Evolutionary conservation across 2,113 vertebrate species (phyloP), one percentile per base, ranked within the genome.

Genomic region (Hymenochirus boettgeri): DNA sequence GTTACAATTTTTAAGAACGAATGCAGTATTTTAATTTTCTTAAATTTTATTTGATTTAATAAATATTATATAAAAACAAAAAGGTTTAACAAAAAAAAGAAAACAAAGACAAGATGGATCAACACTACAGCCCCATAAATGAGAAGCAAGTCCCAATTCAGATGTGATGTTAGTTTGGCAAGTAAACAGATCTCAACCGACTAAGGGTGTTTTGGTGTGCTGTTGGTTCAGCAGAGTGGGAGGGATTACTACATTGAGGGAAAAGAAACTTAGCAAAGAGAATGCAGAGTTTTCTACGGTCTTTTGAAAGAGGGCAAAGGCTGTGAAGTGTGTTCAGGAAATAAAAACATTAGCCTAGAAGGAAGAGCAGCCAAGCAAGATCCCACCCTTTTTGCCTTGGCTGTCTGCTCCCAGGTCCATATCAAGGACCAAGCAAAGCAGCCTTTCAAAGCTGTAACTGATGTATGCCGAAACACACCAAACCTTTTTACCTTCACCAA

Each of bases 401-500:
- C 96, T 2, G 25, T 96, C 61, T 97, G 94, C 72, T 94, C 95
- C 0, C 95, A 98, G 74, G 86, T 87, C 0, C 93, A 96, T 61
- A 71, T 78, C 7, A 89, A 86, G n/a, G 75, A 97, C 93, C 0
- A 95, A 92, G 51, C 92, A n/a, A 92, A 69, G 92, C 84, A 0
- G 91, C n/a, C 95, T 0, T 93, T 94, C 73, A 90, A 88, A 74
- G 92, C 90, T 9, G 75, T 98, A 8, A 78, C 85, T 52, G 96
- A 94, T 52, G 84, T 98, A 18, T 98, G 96, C 62, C 79, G 73
- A 19, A 65, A 85, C 13, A 89, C 94, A 3, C 83, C 84, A 4
- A 91, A 95, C 72, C 89, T 98, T 61, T 98, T 98, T 77, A 78
- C 89, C 52, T 94, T 98, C 52, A 86, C 98, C 62, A 91, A 94